Conservation (phyloP, 2,888 invertebrate genomes). For the Rhagonycha lutea region DNA sequence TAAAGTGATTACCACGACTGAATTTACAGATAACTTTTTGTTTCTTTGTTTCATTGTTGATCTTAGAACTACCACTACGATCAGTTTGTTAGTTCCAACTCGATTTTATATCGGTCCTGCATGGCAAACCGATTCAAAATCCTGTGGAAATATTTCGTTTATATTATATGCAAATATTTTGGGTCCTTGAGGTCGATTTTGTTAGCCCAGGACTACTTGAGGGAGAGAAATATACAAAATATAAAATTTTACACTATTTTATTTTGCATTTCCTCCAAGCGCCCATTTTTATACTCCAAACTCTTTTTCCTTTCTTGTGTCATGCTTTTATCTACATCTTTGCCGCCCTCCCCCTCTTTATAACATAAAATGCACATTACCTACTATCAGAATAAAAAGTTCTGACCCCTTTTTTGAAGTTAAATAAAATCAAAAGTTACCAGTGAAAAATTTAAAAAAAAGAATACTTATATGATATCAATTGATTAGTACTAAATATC, state of each 20-base stretch:
- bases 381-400: too few species aligned
- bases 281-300: too few species aligned
- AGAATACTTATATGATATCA: too few species aligned
- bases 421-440: too few species aligned
- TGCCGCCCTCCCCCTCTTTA: too few species aligned
- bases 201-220: conserved; percentile 56
- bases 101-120: not conserved
- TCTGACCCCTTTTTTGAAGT: too few species aligned
- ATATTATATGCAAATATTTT: conserved; percentile 34
- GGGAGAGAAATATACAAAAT: conserved; percentile 55
- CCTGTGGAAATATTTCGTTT: conserved; percentile 29
- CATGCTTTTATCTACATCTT: too few species aligned
- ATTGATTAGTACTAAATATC: too few species aligned
- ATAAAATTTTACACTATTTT: conserved; percentile 14
- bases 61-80: conserved; percentile 21
- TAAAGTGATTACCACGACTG: conserved; percentile 18
- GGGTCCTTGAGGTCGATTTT: conserved; percentile 55
- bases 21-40: conserved; percentile 21
- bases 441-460: too few species aligned
- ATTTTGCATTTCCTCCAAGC: too few species aligned
- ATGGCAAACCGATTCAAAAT: not conserved
- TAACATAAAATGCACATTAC: too few species aligned
- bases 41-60: conserved; percentile 28
- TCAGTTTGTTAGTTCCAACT: conserved; percentile 19
- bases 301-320: too few species aligned